Percentiles rank a stretch among this genome's conserved stretches.
These are phyloP conservation scores for Cosmopolites sordidus DNA, from an alignment of 2,888 invertebrate species.

Conservation along the genomic window DNA sequence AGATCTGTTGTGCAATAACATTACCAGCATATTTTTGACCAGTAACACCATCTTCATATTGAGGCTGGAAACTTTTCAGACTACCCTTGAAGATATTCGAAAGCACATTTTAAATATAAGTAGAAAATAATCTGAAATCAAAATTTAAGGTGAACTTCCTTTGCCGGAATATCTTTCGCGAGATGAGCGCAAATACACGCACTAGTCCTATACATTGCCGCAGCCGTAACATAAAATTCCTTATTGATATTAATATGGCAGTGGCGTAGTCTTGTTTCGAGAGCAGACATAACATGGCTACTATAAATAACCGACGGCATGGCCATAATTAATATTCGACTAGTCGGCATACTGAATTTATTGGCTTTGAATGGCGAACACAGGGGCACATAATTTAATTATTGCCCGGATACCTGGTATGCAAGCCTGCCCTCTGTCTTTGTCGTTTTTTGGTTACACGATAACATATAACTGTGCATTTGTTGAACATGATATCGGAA, in stretches of 20 bases:
- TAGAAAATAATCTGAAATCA: too few relatives aligned
- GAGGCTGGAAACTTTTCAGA: too few relatives aligned
- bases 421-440: background rate
- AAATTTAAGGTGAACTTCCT: background rate
- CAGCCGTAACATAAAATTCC: conserved; percentile 2
- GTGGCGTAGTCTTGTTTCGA: conserved; percentile 41
- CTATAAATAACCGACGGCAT: conserved; percentile 26
- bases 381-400: conserved; percentile 28
- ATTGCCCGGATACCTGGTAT: conserved; percentile 16
- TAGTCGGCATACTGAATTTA: conserved; percentile 22
- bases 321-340: conserved; percentile 28
- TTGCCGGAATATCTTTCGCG: background rate
- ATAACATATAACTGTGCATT: background rate
- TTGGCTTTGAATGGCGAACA: conserved; percentile 25
- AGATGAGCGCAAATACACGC: background rate
- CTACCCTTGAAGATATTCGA: too few relatives aligned
- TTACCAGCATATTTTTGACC: too few relatives aligned
- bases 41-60: too few relatives aligned
- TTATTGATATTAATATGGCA: conserved; percentile 28
- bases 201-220: background rate
- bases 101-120: too few relatives aligned
- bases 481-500: background rate
- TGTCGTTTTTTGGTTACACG: background rate
- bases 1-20: too few relatives aligned
- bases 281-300: conserved; percentile 17